These are phyloP conservation scores for Neolamprologus variostigma DNA, from an alignment of 2,113 vertebrate species.

Conservation along the genomic window DNA sequence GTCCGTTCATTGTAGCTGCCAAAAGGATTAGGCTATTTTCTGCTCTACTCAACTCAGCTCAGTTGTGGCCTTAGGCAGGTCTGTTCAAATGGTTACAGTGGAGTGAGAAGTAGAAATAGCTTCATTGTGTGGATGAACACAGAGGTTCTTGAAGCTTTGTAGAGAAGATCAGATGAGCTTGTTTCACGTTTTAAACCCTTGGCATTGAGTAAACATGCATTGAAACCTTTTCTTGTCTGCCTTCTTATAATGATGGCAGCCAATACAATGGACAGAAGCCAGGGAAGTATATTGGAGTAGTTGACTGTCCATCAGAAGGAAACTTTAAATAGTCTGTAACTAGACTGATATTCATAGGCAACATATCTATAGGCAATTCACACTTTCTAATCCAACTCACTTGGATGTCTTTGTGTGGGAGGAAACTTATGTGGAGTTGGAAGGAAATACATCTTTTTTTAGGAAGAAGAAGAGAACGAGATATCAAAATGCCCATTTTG, in stretches of 20 bases:
- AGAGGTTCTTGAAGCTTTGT: background rate
- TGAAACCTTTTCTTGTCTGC: background rate
- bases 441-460: background rate
- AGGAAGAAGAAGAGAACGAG: background rate
- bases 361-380: background rate
- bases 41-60: slow-evolving; percentile 29
- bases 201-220: background rate
- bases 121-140: slow-evolving; percentile 7
- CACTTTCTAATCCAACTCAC: background rate
- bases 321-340: background rate
- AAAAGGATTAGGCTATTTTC: slow-evolving; percentile 60
- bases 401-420: background rate
- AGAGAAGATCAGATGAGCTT: background rate
- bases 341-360: background rate
- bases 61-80: slow-evolving; percentile 40
- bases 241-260: background rate
- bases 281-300: background rate
- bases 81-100: slow-evolving; percentile 32
- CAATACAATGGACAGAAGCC: background rate
- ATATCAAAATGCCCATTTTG: background rate
- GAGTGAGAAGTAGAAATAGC: slow-evolving; percentile 14
- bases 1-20: slow-evolving; percentile 33
- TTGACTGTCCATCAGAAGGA: background rate
- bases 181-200: background rate
- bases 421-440: background rate